phyloP scores from a whole-genome alignment of 2,797 vertebrate genomes.

The Hyperoplus lanceolatus region DNA sequence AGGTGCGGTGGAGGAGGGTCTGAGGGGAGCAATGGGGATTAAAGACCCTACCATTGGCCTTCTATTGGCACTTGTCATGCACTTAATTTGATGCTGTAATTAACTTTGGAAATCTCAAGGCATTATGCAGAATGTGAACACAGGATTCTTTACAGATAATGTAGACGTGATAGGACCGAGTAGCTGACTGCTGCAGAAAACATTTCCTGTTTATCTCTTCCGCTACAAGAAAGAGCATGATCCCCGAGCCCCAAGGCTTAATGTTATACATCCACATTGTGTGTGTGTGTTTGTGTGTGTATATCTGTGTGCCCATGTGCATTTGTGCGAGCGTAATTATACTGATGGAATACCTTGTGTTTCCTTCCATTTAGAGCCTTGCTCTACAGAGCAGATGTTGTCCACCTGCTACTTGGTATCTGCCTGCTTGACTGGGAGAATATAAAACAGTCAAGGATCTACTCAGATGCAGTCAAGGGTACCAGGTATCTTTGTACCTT shows the following conservation, averaged over 20 bases:
- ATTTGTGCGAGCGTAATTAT: slow-evolving; percentile 60
- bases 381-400: slow-evolving; percentile 65
- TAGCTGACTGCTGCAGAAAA: slow-evolving; percentile 59
- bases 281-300: slow-evolving; percentile 9
- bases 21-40: slow-evolving; percentile 68
- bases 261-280: slow-evolving; percentile 50
- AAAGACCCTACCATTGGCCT: slow-evolving; percentile 70
- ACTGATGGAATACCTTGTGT: slow-evolving; percentile 65
- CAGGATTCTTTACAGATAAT: slow-evolving; percentile 71
- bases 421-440: slow-evolving; percentile 57
- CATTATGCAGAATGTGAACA: slow-evolving; percentile 52
- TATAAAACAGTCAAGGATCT: slow-evolving; percentile 61
- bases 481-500: slow-evolving; percentile 33
- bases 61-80: slow-evolving; percentile 76
- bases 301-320: slow-evolving; percentile 20
- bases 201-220: slow-evolving; percentile 65
- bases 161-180: slow-evolving; percentile 43
- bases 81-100: slow-evolving; percentile 83
- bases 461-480: slow-evolving; percentile 48
- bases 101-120: slow-evolving; percentile 82
- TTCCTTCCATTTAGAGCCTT: slow-evolving; percentile 46
- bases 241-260: slow-evolving; percentile 37
- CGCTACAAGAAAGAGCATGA: slow-evolving; percentile 57
- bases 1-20: slow-evolving; percentile 57
- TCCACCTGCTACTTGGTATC: slow-evolving; percentile 63